These are phyloP conservation scores for Lepidiolamprologus cunningtoni DNA, from an alignment of 2,113 vertebrate species.

Conservation along the genomic window DNA sequence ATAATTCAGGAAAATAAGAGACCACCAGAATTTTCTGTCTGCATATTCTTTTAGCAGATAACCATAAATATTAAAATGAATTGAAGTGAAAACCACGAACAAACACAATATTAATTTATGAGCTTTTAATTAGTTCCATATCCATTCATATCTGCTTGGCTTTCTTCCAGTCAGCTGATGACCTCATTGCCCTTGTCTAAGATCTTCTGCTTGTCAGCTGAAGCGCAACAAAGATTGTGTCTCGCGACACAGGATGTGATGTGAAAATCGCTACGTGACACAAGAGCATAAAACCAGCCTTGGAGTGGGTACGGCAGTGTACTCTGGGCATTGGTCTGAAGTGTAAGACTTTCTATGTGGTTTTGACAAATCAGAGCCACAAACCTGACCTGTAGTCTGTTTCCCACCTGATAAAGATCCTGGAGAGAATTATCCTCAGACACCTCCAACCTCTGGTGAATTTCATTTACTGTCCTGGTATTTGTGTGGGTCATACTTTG, in stretches of 20 bases:
- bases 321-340: neutral
- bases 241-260: neutral
- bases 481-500: neutral
- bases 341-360: neutral
- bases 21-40: neutral
- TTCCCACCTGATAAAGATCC: neutral
- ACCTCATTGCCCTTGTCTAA: slow-evolving; percentile 75
- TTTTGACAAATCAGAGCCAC: neutral
- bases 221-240: neutral
- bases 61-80: neutral
- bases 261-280: neutral
- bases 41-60: neutral
- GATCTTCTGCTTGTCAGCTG: slow-evolving; percentile 83
- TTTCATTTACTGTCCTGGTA: neutral
- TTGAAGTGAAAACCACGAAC: neutral
- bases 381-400: neutral
- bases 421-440: neutral
- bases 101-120: neutral
- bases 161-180: slow-evolving; percentile 89
- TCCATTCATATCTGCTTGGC: slow-evolving; percentile 64
- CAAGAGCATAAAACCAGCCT: neutral
- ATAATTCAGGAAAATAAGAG: neutral
- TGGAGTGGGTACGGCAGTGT: neutral
- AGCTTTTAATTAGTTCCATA: neutral
- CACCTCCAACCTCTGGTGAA: neutral